phyloP scores from a whole-genome alignment of 2,113 vertebrate genomes.

The Regulus satrapa region DNA sequence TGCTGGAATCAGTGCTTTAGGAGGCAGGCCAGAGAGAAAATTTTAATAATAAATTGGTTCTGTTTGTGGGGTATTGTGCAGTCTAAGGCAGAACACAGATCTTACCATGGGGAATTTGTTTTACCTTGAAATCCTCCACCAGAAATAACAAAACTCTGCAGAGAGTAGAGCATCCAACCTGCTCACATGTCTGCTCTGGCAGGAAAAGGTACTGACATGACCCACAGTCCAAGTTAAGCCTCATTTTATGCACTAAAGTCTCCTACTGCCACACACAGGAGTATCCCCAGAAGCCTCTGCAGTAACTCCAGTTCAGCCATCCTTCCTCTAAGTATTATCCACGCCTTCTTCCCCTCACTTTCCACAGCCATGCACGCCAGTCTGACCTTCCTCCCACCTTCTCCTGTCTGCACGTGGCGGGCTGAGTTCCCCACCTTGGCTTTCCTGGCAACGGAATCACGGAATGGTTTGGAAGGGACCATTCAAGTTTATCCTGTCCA shows the following conservation, averaged over 20 bases:
- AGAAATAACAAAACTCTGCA: background rate
- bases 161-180: background rate
- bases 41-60: background rate
- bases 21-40: background rate
- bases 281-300: background rate
- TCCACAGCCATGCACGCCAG: too few species aligned
- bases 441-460: background rate
- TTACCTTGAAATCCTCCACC: background rate
- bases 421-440: background rate
- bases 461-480: background rate
- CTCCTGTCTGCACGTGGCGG: rapidly evolving
- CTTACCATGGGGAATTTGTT: background rate
- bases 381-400: background rate
- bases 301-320: background rate
- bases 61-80: background rate
- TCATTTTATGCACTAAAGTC: background rate
- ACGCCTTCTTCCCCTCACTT: rapidly evolving
- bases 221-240: background rate
- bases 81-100: background rate
- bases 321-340: background rate
- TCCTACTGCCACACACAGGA: background rate
- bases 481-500: background rate
- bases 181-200: background rate
- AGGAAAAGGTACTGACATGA: background rate
- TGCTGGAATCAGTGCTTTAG: background rate